phyloP scores from a whole-genome alignment of 2,888 invertebrate species.

The Drosophila flavopinicola region DNA sequence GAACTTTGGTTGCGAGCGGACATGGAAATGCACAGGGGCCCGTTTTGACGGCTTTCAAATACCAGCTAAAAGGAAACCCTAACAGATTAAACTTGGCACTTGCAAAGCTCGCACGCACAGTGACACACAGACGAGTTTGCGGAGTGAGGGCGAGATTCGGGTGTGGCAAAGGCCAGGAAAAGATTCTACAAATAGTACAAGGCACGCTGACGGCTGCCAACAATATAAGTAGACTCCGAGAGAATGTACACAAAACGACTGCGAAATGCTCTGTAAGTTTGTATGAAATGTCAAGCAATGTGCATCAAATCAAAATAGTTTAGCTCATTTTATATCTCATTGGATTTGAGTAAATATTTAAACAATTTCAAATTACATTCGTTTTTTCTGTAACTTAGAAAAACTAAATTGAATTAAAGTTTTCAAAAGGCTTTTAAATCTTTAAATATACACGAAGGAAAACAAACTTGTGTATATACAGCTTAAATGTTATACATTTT shows the following conservation, averaged over 20 bases:
- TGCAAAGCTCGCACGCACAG: conserved; percentile 50
- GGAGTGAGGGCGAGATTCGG: no score
- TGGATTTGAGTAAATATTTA: no score
- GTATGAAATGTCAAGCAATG: no score
- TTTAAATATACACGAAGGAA: no score
- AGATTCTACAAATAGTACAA: conserved; percentile 43
- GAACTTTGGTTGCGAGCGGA: conserved; percentile 53
- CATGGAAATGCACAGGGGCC: conserved; percentile 51
- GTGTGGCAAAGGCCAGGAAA: neutral
- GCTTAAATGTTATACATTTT: no score
- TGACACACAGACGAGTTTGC: neutral
- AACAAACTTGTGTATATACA: no score
- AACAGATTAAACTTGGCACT: conserved; percentile 79
- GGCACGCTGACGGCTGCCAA: conserved; percentile 57
- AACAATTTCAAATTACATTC: no score
- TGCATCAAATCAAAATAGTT: neutral
- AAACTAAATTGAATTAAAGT: no score
- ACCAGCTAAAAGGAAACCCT: conserved; percentile 70
- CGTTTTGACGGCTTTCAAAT: conserved; percentile 46
- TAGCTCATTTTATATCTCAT: no score
- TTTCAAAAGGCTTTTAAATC: no score
- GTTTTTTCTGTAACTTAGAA: no score
- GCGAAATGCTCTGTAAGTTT: conserved; percentile 24
- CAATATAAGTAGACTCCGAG: conserved; percentile 19
- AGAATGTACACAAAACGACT: conserved; percentile 7